Evolutionary conservation across 1,140 invertebrate species (phyloP).

Genomic region (Achroia grisella): DNA sequence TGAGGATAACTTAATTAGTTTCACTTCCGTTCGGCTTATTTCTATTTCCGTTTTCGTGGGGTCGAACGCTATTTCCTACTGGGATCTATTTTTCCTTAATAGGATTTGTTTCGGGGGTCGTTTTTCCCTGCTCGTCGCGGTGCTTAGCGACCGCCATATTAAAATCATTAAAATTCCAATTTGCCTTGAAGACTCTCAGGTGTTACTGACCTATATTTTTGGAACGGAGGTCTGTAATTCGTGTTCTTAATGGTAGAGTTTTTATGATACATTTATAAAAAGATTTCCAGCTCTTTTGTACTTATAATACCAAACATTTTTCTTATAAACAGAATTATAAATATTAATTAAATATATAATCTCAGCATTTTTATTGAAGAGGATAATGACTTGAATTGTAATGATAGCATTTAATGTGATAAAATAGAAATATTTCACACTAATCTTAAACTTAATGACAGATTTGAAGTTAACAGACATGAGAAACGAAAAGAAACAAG

Average conservation of each 20-base stretch:
- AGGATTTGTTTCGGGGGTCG: conserved; percentile 39
- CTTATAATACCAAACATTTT: too few relatives aligned
- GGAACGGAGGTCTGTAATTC: background rate
- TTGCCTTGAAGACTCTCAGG: conserved; percentile 14
- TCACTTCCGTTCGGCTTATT: conserved; percentile 67
- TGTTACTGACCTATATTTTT: conserved; percentile 9
- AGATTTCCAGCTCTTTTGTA: too few relatives aligned
- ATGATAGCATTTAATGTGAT: too few relatives aligned
- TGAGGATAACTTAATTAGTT: conserved; percentile 71
- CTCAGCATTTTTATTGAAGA: too few relatives aligned
- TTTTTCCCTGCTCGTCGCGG: conserved; percentile 22
- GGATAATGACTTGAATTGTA: too few relatives aligned
- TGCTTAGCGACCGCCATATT: conserved; percentile 17
- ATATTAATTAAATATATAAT: too few relatives aligned
- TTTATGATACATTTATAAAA: too few relatives aligned
- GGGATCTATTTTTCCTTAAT: conserved; percentile 64
- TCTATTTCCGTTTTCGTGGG: conserved; percentile 67
- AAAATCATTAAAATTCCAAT: conserved; percentile 36
- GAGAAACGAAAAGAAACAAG: conserved; percentile 3
- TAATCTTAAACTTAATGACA: too few relatives aligned
- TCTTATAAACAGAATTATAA: too few relatives aligned
- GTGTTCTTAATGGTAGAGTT: too few relatives aligned
- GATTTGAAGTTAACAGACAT: conserved; percentile 1
- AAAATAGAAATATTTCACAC: too few relatives aligned
- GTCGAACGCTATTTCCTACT: conserved; percentile 50